Evolutionary conservation across 2,888 invertebrate genomes (phyloP), one percentile per base, ranked within the genome.

Genomic region (Tuta absoluta): DNA sequence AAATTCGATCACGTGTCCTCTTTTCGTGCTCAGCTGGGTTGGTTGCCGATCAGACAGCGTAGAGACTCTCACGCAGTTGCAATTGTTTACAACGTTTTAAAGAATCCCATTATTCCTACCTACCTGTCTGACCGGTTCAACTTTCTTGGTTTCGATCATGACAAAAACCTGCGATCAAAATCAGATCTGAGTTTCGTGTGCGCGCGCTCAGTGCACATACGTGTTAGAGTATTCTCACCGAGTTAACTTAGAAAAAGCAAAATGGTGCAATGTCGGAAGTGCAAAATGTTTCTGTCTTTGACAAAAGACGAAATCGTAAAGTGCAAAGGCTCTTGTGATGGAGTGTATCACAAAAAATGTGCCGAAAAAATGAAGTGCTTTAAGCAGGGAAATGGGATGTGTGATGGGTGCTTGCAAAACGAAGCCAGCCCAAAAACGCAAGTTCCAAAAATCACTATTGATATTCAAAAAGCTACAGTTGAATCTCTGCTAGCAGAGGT

Each of bases 181-280:
- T n/a, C n/a, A n/a, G n/a, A n/a, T n/a, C n/a, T n/a, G n/a, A n/a
- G n/a, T n/a, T n/a, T 28, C 28, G 28, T 49, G 48, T 17, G 17
- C 48, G 19, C 19, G 48, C 48, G 48, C 48, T 17, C 48, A 17
- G 48, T 8, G 48, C n/a, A 17, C 48, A 8, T 5, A 49, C 48
- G 48, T 49, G 48, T 41, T 41, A 41, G 14, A 41, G 19, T n/a
- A 19, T 49, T 3, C 7, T 17, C 14, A 41, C 7, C 48, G 19
- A 49, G 48, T 49, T n/a, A 17, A 49, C 3, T 49, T 19, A n/a
- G n/a, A 49, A 3, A 49, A 57, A 8, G n/a, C 1, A 57, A 57
- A 57, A 57, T 57, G 57, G 57, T 14, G 37, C 33, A 57, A 12
- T 58, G 58, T 38, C 33, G 19, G 19, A 58, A 58, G 24, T 58